These are phyloP conservation scores for Panopea generosa DNA, from an alignment of 2,888 invertebrate genomes.

Conservation along the genomic window DNA sequence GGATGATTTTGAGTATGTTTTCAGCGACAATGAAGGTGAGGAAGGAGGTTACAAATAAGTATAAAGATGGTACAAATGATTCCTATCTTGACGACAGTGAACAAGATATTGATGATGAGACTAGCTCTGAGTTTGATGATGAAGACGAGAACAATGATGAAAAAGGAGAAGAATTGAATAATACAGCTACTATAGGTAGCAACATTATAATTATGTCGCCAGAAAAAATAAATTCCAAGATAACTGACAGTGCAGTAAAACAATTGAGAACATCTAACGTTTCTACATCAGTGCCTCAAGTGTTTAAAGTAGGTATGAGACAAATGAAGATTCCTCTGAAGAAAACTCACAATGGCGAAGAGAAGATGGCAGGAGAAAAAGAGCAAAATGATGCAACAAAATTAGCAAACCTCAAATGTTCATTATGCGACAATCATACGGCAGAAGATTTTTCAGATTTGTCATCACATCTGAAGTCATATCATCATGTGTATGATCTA, in stretches of 20 bases:
- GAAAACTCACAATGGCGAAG: constrained; percentile 8
- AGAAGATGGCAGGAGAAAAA: constrained; percentile 5
- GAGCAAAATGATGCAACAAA: constrained; percentile 21
- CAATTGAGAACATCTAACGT: constrained; percentile 44
- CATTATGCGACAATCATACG: constrained; percentile 50
- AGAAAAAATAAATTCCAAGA: constrained; percentile 12
- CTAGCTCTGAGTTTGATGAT: constrained; percentile 15
- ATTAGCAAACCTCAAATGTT: constrained; percentile 36
- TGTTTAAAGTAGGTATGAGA: constrained; percentile 45
- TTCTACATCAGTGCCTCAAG: constrained; percentile 35
- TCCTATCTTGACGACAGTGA: constrained; percentile 34
- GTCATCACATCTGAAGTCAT: constrained; percentile 50
- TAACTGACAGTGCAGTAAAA: constrained; percentile 35
- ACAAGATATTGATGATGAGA: constrained; percentile 36
- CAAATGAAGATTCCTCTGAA: constrained; percentile 21
- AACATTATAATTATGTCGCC: background rate
- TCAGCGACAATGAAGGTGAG: background rate
- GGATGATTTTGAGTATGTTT: background rate
- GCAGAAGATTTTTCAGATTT: constrained; percentile 48
- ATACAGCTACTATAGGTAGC: background rate
- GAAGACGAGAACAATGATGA: constrained; percentile 28
- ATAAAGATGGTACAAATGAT: constrained; percentile 21
- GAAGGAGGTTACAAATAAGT: constrained; percentile 18
- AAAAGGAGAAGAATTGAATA: constrained; percentile 7
- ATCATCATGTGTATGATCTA: constrained; percentile 55